These are phyloP conservation scores for Halictus rubicundus DNA, from an alignment of 1,140 invertebrate species.

Conservation along the genomic window DNA sequence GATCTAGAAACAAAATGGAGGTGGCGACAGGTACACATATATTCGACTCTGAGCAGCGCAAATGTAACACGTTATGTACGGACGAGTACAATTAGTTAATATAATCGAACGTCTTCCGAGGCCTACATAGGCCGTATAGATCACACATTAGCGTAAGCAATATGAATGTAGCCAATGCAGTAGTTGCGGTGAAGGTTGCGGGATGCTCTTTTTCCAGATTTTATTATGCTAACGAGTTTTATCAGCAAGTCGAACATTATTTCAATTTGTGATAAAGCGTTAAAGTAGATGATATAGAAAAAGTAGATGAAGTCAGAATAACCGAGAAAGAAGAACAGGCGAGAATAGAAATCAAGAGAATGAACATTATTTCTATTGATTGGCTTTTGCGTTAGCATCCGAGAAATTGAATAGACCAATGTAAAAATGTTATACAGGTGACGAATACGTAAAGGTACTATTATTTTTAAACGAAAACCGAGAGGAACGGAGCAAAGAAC, in stretches of 20 bases:
- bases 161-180: constrained; percentile 41
- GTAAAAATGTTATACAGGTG: no score
- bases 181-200: constrained; percentile 33
- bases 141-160: constrained; percentile 59
- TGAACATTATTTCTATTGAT: no score
- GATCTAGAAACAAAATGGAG: background rate
- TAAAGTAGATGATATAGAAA: no score
- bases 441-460: background rate
- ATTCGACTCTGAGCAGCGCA: background rate
- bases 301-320: background rate
- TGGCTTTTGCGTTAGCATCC: no score
- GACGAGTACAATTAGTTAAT: constrained; percentile 59
- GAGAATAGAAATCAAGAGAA: no score
- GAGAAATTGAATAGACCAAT: no score
- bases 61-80: constrained; percentile 54
- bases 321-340: background rate
- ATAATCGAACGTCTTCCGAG: constrained; percentile 72
- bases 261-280: no score
- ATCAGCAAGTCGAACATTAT: no score
- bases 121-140: constrained; percentile 42
- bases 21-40: background rate
- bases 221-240: background rate
- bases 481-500: background rate
- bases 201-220: constrained; percentile 5
- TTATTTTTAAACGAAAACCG: background rate